These are phyloP conservation scores for Drosophila orena DNA, from an alignment of 1,140 invertebrate species.

Conservation along the genomic window DNA sequence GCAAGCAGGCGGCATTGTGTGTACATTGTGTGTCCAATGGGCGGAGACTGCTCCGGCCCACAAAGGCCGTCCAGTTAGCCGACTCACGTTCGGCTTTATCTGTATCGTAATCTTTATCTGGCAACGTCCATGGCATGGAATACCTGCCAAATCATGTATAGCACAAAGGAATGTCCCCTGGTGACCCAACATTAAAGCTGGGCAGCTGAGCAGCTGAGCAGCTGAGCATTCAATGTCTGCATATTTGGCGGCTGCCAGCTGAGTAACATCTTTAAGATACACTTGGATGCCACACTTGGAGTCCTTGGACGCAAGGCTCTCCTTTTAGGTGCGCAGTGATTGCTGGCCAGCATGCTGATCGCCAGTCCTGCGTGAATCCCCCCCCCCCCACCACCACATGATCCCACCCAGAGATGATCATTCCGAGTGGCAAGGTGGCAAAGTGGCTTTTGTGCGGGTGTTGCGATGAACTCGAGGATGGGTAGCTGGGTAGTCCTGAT, in stretches of 20 bases:
- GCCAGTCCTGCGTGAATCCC: not conserved
- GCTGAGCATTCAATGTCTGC: too few relatives aligned
- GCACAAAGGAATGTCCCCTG: not conserved
- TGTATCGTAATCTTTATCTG: constrained; percentile 44
- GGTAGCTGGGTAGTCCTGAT: not conserved
- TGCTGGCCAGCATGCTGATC: not conserved
- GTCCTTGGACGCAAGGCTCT: not conserved
- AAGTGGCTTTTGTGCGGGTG: constrained; percentile 1
- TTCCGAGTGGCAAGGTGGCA: too few relatives aligned
- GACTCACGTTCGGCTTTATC: constrained; percentile 9
- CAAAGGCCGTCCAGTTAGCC: not conserved
- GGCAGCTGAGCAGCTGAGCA: too few relatives aligned
- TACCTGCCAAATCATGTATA: constrained; percentile 22
- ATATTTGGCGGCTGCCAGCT: not conserved
- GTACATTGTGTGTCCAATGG: constrained; percentile 30
- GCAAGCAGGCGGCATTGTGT: constrained; percentile 27
- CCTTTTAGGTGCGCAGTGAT: not conserved
- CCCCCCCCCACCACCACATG: not conserved
- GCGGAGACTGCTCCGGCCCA: constrained; percentile 19
- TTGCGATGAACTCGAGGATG: not conserved
- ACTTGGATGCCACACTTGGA: not conserved
- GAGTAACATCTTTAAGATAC: not conserved
- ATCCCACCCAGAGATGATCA: not conserved
- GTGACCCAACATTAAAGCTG: constrained; percentile 3
- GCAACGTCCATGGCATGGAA: constrained; percentile 5